Evolutionary conservation across 53 echinoderm and acorn worm species (phyloP).

Genomic region (Zoroaster sp.): DNA sequence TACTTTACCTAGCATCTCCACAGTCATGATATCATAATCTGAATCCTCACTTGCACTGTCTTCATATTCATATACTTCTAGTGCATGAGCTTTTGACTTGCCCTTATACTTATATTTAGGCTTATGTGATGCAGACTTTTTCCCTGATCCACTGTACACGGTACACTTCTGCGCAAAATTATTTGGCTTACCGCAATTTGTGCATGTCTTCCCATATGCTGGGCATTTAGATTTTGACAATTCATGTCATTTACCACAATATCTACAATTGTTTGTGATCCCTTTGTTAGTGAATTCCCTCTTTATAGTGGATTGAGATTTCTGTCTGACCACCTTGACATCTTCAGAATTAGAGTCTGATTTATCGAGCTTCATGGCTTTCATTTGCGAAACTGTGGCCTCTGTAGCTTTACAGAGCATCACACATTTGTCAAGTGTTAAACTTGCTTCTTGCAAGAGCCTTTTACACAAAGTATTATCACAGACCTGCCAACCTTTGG

Average conservation of each 20-base stretch:
- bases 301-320: too few relatives aligned
- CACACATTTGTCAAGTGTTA: not conserved
- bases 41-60: not conserved
- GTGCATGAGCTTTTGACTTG: not conserved
- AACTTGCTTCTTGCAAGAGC: not conserved
- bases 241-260: too few relatives aligned
- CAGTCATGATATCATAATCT: constrained; percentile 30
- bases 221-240: too few relatives aligned
- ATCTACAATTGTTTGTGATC: not conserved
- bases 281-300: not conserved
- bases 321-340: not conserved
- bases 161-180: not conserved
- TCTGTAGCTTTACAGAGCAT: constrained; percentile 29
- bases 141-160: not conserved
- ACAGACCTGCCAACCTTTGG: too few relatives aligned
- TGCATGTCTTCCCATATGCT: too few relatives aligned
- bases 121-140: not conserved
- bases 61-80: not conserved
- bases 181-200: not conserved
- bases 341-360: not conserved
- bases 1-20: not conserved
- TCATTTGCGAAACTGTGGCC: constrained; percentile 3
- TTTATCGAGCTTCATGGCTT: constrained; percentile 7
- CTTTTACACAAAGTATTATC: not conserved
- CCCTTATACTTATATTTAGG: not conserved